A percentile compares a stretch with the other conserved stretches of the same genome.
phyloP scores from a whole-genome alignment of 2,888 invertebrate species.

The Drosophila mulleri region DNA sequence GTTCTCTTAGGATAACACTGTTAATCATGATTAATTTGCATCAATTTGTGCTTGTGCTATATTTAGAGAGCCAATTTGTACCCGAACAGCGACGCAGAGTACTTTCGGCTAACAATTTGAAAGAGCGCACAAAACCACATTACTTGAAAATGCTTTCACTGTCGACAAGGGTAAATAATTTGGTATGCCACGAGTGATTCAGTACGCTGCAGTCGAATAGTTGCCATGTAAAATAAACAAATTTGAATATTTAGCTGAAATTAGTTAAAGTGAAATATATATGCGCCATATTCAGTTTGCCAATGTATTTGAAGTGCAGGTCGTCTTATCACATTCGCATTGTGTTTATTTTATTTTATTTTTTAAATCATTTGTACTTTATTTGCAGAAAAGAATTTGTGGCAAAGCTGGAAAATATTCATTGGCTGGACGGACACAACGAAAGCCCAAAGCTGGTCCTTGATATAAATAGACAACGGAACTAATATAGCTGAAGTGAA shows the following conservation, averaged over 20 bases:
- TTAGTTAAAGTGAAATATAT: neutral
- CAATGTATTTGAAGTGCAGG: neutral
- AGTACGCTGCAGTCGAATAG: slow-evolving; percentile 1
- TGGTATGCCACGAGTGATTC: neutral
- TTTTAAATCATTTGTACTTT: slow-evolving; percentile 14
- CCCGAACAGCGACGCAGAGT: slow-evolving; percentile 14
- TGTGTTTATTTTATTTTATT: slow-evolving; percentile 1
- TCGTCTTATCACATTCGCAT: neutral
- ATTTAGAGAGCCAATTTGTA: slow-evolving; percentile 58
- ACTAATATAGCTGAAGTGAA: slow-evolving; percentile 34
- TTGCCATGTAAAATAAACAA: slow-evolving; percentile 8
- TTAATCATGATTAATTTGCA: slow-evolving; percentile 79
- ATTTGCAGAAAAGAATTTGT: slow-evolving; percentile 34
- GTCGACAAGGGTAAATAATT: neutral
- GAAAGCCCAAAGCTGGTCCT: slow-evolving; percentile 6
- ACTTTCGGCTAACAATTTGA: neutral
- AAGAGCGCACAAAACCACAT: neutral
- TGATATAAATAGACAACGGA: slow-evolving; percentile 27
- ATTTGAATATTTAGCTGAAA: neutral
- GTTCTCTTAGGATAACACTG: slow-evolving; percentile 29
- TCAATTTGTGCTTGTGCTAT: slow-evolving; percentile 66
- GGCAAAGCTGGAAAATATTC: slow-evolving; percentile 6
- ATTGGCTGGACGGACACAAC: slow-evolving; percentile 3
- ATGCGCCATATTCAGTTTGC: neutral
- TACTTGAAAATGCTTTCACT: neutral